Evolutionary conservation across 1,140 invertebrate species (phyloP), one percentile per base, ranked within the genome.

Genomic region (Triops longicaudatus): DNA sequence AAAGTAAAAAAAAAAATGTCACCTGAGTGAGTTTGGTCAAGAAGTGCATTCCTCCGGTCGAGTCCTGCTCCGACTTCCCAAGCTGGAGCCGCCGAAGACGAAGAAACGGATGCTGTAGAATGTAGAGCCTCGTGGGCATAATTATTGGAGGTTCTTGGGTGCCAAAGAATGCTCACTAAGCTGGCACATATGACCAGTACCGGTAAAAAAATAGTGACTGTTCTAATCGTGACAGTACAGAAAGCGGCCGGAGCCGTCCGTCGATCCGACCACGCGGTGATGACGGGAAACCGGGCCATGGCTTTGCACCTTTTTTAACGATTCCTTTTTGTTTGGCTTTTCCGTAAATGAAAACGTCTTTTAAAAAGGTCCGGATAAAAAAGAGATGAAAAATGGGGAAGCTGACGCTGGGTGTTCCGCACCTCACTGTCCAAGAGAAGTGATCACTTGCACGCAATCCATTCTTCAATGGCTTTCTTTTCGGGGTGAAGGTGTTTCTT

Each of bases 121-220:
- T 63, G 50, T 63, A 63, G 50, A n/a, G 14, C 50, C 50, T 63
- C 50, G 14, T 63, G 50, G 10, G 50, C 50, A 63, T 22, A 63
- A 63, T 63, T 22, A 63, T 63, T 63, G 17, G 50, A 22, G 50
- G 50, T 63, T 14, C 50, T n/a, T 22, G 17, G 50, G 50, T 63
- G 50, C 50, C 50, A 63, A 22, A 63, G 50, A 63, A 63, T 63
- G 50, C 50, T 63, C 50, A 63, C 50, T 63, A 63, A 14, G 50
- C 17, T 63, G 50, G 50, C 50, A 63, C 50, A 63, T 22, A 63
- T 22, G 50, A 63, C n/a, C 50, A 63, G 50, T 63, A 9, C 50
- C 5, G 17, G 1, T 63, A 63, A 63, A 63, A 63, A 14, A 5
- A 63, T n/a, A 14, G 50, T 63, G 50, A 63, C 50, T 63, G 50